A percentile compares a stretch with the other conserved stretches of the same genome.
These are phyloP conservation scores for Heteropelma amictum DNA, from an alignment of 2,888 invertebrate genomes.

Conservation along the genomic window DNA sequence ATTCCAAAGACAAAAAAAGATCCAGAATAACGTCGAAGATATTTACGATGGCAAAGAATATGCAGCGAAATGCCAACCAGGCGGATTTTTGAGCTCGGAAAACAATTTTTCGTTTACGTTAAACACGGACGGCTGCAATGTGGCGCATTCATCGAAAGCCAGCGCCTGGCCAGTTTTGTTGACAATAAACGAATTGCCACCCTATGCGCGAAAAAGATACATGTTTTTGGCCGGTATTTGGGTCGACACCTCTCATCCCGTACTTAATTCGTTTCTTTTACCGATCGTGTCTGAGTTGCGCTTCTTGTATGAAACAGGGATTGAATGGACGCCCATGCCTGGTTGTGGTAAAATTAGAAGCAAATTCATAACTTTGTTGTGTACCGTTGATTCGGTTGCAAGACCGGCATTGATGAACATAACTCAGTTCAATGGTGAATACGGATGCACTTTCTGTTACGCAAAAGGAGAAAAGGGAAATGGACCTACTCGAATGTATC, in stretches of 20 bases:
- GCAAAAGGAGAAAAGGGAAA: conserved; percentile 12
- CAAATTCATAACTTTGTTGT: no score
- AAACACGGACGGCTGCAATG: conserved; percentile 26
- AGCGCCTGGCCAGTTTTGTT: conserved; percentile 32
- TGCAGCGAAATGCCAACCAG: neutral
- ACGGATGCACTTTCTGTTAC: conserved; percentile 45
- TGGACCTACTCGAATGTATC: conserved; percentile 7
- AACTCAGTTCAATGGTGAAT: conserved; percentile 44
- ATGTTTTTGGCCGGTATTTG: conserved; percentile 38
- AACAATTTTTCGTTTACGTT: conserved; percentile 40
- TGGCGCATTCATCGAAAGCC: conserved; percentile 14
- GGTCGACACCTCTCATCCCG: conserved; percentile 41
- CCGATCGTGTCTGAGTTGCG: neutral
- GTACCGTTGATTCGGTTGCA: conserved; percentile 47
- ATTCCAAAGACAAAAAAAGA: neutral
- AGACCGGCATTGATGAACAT: conserved; percentile 33
- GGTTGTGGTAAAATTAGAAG: no score
- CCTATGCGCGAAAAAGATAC: conserved; percentile 23
- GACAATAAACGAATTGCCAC: conserved; percentile 43
- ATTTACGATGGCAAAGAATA: conserved; percentile 40
- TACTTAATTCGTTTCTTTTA: neutral
- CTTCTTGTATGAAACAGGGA: neutral
- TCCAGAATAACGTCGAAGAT: conserved; percentile 26
- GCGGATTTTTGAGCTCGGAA: conserved; percentile 20
- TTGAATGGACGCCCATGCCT: conserved; percentile 6